Conservation (phyloP, 2,113 vertebrate species). For the Hippolais icterina region DNA sequence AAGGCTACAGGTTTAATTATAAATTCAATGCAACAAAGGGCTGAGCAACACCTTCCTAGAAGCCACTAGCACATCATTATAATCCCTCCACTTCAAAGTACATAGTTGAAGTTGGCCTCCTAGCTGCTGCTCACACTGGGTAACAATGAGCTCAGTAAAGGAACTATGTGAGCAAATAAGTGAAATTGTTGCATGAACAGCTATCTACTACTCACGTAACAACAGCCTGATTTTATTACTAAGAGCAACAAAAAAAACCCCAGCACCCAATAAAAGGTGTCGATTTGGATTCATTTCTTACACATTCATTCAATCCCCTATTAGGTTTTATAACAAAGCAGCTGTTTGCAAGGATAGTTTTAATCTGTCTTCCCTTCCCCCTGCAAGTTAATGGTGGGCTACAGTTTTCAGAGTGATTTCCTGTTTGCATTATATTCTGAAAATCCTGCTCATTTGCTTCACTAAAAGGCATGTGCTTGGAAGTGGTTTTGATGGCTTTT, state of each 20-base stretch:
- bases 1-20: not conserved
- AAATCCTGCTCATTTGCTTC: conserved; percentile 12
- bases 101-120: not conserved
- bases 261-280: conserved; percentile 26
- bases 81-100: not conserved
- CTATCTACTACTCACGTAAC: not conserved
- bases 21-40: not conserved
- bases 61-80: not conserved
- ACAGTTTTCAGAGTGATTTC: conserved; percentile 32
- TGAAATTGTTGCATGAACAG: not conserved
- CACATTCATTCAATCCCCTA: not conserved
- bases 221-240: not conserved
- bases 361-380: not conserved
- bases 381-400: not conserved
- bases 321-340: not conserved
- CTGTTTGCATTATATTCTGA: conserved; percentile 34
- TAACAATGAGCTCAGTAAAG: not conserved
- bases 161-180: not conserved
- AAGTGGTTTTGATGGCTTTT: conserved; percentile 58
- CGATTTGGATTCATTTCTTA: not conserved
- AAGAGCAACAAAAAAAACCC: not conserved
- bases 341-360: conserved; percentile 9
- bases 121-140: not conserved
- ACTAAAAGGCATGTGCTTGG: conserved; percentile 42
- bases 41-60: not conserved